phyloP scores from a whole-genome alignment of 2,888 invertebrate genomes.

The Apamea anceps region DNA sequence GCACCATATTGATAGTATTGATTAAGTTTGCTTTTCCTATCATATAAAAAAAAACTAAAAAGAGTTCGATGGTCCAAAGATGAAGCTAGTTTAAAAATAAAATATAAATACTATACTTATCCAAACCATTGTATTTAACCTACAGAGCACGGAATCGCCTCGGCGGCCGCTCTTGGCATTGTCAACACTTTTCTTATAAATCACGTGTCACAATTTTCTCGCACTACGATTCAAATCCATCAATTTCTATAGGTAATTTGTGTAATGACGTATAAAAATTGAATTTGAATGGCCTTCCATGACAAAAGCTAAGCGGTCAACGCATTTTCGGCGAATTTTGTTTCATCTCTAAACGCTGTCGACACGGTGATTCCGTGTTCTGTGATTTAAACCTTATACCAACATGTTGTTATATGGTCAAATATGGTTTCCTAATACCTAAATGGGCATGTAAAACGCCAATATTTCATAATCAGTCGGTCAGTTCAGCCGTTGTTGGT shows the following conservation, averaged over 20 bases:
- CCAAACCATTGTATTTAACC: not conserved
- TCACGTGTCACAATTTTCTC: too few species aligned
- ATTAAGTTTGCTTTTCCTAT: not conserved
- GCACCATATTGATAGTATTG: not conserved
- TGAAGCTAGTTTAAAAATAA: too few species aligned
- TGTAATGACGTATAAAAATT: not conserved
- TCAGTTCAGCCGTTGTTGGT: not conserved
- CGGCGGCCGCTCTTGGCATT: not conserved
- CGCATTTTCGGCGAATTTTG: not conserved
- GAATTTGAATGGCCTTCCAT: not conserved
- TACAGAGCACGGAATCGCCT: not conserved
- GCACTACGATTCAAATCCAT: not conserved
- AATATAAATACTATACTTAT: not conserved
- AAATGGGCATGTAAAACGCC: conserved; percentile 8
- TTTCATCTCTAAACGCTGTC: not conserved
- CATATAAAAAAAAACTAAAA: not conserved
- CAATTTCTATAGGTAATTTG: too few species aligned
- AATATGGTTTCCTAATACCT: not conserved
- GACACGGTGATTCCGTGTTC: not conserved
- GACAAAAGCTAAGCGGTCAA: not conserved
- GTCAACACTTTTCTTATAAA: not conserved
- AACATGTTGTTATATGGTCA: not conserved
- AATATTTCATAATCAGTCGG: not conserved
- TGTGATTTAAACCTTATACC: not conserved
- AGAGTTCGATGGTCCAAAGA: not conserved